phyloP scores from a whole-genome alignment of 1,140 invertebrate species.

The Trichogramma pretiosum region DNA sequence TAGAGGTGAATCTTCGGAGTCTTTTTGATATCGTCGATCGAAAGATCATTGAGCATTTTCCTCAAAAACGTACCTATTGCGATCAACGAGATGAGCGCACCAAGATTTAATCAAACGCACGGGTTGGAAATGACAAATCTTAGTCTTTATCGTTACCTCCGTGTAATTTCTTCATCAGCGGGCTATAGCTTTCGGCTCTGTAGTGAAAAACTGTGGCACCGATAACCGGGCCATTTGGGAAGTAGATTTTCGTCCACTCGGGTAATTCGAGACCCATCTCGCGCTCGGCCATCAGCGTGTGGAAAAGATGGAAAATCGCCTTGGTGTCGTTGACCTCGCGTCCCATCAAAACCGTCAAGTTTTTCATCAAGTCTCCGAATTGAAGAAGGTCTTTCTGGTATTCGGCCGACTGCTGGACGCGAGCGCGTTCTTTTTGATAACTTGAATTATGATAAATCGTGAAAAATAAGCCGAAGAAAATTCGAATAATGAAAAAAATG shows the following conservation, averaged over 20 bases:
- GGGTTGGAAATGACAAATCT: no score
- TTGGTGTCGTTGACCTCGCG: neutral
- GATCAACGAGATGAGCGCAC: no score
- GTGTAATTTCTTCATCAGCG: conserved; percentile 38
- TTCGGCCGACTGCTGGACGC: neutral
- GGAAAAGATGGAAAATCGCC: neutral
- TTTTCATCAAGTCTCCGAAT: conserved; percentile 2
- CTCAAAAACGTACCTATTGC: conserved; percentile 1
- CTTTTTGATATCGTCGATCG: neutral
- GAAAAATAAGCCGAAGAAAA: no score
- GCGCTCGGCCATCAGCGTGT: conserved; percentile 16
- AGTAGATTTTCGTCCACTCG: conserved; percentile 37
- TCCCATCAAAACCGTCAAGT: conserved; percentile 4
- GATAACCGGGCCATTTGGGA: neutral
- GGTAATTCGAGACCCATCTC: conserved; percentile 48
- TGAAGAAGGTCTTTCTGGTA: neutral
- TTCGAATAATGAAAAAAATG: neutral
- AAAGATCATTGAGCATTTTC: conserved; percentile 17
- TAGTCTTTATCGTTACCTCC: no score
- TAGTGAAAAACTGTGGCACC: conserved; percentile 34
- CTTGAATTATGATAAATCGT: neutral
- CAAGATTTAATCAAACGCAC: neutral
- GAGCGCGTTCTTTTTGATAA: neutral
- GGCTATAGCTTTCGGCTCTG: conserved; percentile 35
- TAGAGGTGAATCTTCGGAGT: conserved; percentile 48